Base-by-base conservation (phyloP, 2,113 vertebrate genomes). In the Aramus guarauna region DNA sequence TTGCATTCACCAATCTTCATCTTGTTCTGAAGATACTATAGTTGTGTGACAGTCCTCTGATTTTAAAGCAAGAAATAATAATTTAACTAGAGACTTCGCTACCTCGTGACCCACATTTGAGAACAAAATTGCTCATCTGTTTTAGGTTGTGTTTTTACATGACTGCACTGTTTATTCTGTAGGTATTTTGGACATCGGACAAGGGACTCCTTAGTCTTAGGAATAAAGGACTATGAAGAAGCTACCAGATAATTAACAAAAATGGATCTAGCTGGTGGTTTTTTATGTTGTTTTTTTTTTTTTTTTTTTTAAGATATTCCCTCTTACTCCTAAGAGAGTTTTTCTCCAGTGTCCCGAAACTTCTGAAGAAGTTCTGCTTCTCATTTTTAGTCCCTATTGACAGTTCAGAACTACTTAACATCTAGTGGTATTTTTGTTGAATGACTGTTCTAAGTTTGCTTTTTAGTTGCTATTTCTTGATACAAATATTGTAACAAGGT, bases 1-100 rank as follows among this genome's bases (percentile, higher is more conserved):
- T 94, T 91, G 55, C 60, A 78, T 91, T 91, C 37, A 50, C 69
- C 39, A 37, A 1, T 71, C 32, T 92, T 79, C 59, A 26, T 60
- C 47, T 47, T 67, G 34, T 47, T 91, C 56, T 86, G 58, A 75
- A 78, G 80, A 58, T 76, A 24, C 15, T 39, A 0, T 24, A 30
- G 11, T 21, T 74, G 19, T 67, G 55, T 63, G 36, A 68, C 56
- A 77, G 36, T 41, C 80, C 16, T 69, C 39, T 78, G 73, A 64
- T 85, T 94, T 91, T 85, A 89, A 89, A 76, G 62, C 45, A 94
- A 87, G 68, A 82, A 94, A 62, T 85, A 80, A 56, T 55, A 66
- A 68, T 63, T 64, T 78, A 60, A 52, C 45, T 76, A 18, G 45
- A 60, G 39, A 60, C 79, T 47, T 22, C 71, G 50, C 67, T 74